Percentiles rank a stretch among this genome's conserved stretches.
phyloP scores from a whole-genome alignment of 2,797 vertebrate species.

The Anguilla marmorata region DNA sequence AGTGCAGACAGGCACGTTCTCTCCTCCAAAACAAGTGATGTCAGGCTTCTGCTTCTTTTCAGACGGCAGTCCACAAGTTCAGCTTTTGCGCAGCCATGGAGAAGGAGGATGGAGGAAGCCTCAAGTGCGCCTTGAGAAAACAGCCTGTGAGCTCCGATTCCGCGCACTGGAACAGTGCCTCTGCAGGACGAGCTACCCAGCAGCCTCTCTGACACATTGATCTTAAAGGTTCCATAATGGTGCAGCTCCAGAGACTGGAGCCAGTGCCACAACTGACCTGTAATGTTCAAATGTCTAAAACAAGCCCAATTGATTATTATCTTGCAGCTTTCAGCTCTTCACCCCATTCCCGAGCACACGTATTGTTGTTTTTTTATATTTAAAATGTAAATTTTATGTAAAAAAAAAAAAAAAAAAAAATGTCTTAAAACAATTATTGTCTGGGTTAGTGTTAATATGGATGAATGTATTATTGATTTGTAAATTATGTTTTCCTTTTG shows the following conservation, averaged over 20 bases:
- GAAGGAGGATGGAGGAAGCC: background rate
- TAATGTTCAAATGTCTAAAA: background rate
- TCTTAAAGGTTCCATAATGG: background rate
- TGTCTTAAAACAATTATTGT: too few relatives aligned
- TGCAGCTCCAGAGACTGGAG: background rate
- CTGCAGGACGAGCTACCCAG: background rate
- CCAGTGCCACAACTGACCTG: background rate
- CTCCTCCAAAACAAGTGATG: background rate
- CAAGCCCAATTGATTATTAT: background rate
- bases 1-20: background rate
- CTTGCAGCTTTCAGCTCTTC: background rate
- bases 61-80: background rate
- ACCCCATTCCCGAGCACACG: too few relatives aligned
- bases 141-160: too few relatives aligned
- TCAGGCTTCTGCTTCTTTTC: constrained; percentile 3
- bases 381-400: too few relatives aligned
- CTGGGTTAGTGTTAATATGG: too few relatives aligned
- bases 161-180: background rate
- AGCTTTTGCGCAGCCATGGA: background rate
- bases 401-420: too few relatives aligned
- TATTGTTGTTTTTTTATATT: too few relatives aligned
- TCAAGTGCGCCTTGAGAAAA: background rate
- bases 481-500: too few relatives aligned
- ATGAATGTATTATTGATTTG: too few relatives aligned
- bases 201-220: background rate